These are phyloP conservation scores for Oceanodroma tethys DNA, from an alignment of 2,113 vertebrate genomes.

Conservation along the genomic window DNA sequence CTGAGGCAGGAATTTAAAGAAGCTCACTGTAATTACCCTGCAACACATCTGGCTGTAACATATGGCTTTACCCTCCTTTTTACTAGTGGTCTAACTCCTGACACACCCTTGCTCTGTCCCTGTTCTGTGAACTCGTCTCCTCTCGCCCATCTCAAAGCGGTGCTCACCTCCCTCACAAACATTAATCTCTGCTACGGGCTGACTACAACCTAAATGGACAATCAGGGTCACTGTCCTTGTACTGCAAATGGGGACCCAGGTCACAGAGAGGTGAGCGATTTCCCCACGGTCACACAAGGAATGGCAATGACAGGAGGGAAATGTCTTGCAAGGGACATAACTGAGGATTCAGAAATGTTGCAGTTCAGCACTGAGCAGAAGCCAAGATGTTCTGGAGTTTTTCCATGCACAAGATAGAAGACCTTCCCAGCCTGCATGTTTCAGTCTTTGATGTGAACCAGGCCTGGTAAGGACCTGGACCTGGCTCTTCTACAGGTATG, in stretches of 20 bases:
- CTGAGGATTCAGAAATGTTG: not conserved
- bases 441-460: not conserved
- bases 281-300: not conserved
- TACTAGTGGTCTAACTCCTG: not conserved
- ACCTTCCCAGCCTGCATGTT: not conserved
- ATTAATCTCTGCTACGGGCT: not conserved
- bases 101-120: not conserved
- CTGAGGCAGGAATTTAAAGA: not conserved
- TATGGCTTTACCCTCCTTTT: not conserved
- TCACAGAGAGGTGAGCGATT: not conserved
- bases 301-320: not conserved
- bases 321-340: rapidly evolving
- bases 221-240: not conserved
- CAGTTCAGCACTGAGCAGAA: not conserved
- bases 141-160: not conserved
- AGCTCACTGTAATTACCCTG: not conserved
- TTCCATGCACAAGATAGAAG: not conserved
- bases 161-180: not conserved
- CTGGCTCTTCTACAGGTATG: not conserved
- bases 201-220: no score
- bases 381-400: not conserved
- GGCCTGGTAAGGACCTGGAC: not conserved
- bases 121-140: not conserved
- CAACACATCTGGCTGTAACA: not conserved
- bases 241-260: not conserved